Evolutionary conservation across 2,888 invertebrate genomes (phyloP), one percentile per base, ranked within the genome.

Genomic region (Conops quadrifasciatus): DNA sequence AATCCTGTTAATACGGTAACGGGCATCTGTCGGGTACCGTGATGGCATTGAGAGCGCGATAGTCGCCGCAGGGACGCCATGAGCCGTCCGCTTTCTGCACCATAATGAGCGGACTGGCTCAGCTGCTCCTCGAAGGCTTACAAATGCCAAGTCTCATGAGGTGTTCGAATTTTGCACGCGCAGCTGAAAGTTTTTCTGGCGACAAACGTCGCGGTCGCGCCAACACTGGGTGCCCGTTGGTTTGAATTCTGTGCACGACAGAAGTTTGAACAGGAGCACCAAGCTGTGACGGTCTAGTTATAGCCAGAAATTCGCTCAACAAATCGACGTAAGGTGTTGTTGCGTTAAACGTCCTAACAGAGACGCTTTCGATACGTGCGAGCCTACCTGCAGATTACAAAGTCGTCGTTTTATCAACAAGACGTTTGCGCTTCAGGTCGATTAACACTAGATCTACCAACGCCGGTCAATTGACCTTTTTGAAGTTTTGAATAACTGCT

Each of bases 81-180:
- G 21, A 16, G 13, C 43, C 24, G 30, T 63, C 63, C 0, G 62
- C 28, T 19, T 75, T 81, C 75, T n/a, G 68, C 0, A 77, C 80
- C 74, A 83, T 69, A 69, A 82, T 80, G 0, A 87, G 76, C 0
- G 84, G 86, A 51, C 81, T 83, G 0, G 85, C 78, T 85, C 84
- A 87, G 0, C 78, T 74, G 63, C 84, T 84, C 2, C 78, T 80
- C 0, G 86, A 87, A 0, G 85, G 86, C 4, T 84, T 77, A 49
- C 85, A 84, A 9, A 86, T 84, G 0, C 86, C 87, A 13, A 78
- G 72, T 47, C 85, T 77, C 16, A 76, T 63, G 0, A 76, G 56
- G 9, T 59, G 71, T 11, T 76, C 36, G 36, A 77, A 75, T 28
- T 77, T 74, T 1, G 65, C 51, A 53, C 67, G 69, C 7, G 76